phyloP scores from a whole-genome alignment of 2,113 vertebrate genomes.

The Trichechus manatus region DNA sequence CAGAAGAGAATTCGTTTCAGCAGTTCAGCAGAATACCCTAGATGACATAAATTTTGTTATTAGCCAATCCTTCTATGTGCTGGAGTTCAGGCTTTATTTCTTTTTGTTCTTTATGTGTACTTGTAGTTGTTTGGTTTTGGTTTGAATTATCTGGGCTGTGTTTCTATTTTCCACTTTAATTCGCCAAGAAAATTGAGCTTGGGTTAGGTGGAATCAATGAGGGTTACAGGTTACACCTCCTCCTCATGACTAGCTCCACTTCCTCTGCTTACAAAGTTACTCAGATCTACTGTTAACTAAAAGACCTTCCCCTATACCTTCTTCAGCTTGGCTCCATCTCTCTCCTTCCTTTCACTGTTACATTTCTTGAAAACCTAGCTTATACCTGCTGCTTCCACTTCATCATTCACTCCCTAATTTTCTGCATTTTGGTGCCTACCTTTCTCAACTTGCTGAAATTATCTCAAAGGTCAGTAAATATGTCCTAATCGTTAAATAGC shows the following conservation, averaged over 20 bases:
- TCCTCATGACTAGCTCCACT: background rate
- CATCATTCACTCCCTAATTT: background rate
- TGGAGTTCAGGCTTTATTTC: slow-evolving; percentile 24
- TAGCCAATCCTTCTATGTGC: background rate
- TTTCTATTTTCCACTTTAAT: slow-evolving; percentile 63
- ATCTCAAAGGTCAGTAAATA: background rate
- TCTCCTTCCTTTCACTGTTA: background rate
- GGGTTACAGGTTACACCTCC: background rate
- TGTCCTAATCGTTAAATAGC: background rate
- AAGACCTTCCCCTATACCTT: background rate
- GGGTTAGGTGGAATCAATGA: background rate
- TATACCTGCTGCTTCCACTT: background rate
- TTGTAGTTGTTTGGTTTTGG: slow-evolving; percentile 29
- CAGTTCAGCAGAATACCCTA: slow-evolving; percentile 13
- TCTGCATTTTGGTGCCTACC: background rate
- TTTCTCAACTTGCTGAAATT: slow-evolving; percentile 27
- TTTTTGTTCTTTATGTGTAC: background rate
- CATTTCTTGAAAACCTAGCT: slow-evolving; percentile 16
- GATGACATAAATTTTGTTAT: background rate
- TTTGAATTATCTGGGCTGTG: background rate
- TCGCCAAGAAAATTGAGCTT: slow-evolving; percentile 48
- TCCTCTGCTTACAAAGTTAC: background rate
- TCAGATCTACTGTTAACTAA: background rate
- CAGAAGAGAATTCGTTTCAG: background rate
- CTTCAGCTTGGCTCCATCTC: background rate